Base-by-base conservation (phyloP, 2,888 invertebrate species). In the Pherbina coryleti region DNA sequence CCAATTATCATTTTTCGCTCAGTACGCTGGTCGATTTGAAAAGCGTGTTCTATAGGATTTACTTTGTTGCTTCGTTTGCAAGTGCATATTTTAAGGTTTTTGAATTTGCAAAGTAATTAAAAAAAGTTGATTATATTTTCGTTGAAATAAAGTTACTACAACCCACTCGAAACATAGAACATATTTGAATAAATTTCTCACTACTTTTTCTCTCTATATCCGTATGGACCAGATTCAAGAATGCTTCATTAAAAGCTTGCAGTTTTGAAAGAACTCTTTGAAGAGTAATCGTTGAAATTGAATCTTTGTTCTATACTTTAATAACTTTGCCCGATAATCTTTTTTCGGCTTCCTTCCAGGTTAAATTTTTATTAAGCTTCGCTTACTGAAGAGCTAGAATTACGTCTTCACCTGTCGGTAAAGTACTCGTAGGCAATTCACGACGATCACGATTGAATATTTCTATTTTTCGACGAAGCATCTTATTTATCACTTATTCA, bases 21-120 rank as follows among this genome's bases (percentile, higher is more conserved):
- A 22, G 62, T 62, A 62, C 62, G 62, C 62, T 62, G 62, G 62
- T 62, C 62, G 62, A 62, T 62, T 14, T 7, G 62, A 62, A 62
- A 62, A n/a, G 2, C 28, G 28, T 62, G 62, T 9, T 62, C 62
- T 62, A 3, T 5, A 14, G 62, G 25, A 62, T 62, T 22, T 14
- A 62, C 62, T 9, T 62, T 53, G 31, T 62, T 22, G 19, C 62
- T 62, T 25, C 25, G 11, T 55, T 55, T 55, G 55, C 17, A 55
- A 55, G 3, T 37, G 37, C 37, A 37, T 7, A 37, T 37, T 8
- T 37, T 8, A 37, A 37, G 8, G 8, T 7, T 1, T 8, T 37
- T 37, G 37, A 4, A 37, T 37, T 1, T 8, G 37, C 8, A 37
- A 37, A 37, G 8, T 37, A 37, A 37, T 37, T 7, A 7, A 8